Base-by-base conservation (phyloP, 1,140 invertebrate genomes). In the Drosophila mojavensis region DNA sequence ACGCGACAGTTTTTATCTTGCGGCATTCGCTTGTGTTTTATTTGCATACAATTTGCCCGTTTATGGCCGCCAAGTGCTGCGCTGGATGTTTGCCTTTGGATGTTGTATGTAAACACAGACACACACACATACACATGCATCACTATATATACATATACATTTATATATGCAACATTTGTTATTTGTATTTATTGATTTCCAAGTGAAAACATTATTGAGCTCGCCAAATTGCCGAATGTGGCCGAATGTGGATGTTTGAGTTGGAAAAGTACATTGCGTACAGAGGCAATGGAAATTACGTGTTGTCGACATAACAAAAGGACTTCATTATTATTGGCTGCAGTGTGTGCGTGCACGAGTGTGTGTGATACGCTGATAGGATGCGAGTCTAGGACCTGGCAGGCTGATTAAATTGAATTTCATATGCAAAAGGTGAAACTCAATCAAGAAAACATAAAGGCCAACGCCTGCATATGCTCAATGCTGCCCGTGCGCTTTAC, bases 391-490 rank as follows among this genome's bases (percentile, higher is more conserved):
- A 67, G 75, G 78, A 81, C 69, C 79, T 89, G 77, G 77, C 75
- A 82, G 86, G 86, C 84, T 89, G 84, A 88, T 88, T 88, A 88
- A 88, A 88, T 88, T 88, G 84, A 88, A 88, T 88, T 88, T 88
- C 84, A 88, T 88, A 88, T 88, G 84, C 84, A 88, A 88, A 88
- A 88, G 84, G 84, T 88, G 78, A 88, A 88, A 89, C 84, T 89
- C 84, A 88, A 88, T 88, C 84, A 88, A 89, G 83, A 83, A 88
- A 88, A 89, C 83, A 88, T 88, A 88, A 88, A 88, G 83, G 80
- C 60, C 60, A 54, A 17, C 69, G 28, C 61, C 67, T 70, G 67
- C 72, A 75, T 75, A 63, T 70, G 67, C 26, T 74, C 65, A 69
- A 17, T 45, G 43, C 26, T 45, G 50, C n/a, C 53, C 11, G 4